A percentile compares a stretch with the other conserved stretches of the same genome.
Evolutionary conservation across 1,140 invertebrate species (phyloP).

Genomic region (Cydia amplana): DNA sequence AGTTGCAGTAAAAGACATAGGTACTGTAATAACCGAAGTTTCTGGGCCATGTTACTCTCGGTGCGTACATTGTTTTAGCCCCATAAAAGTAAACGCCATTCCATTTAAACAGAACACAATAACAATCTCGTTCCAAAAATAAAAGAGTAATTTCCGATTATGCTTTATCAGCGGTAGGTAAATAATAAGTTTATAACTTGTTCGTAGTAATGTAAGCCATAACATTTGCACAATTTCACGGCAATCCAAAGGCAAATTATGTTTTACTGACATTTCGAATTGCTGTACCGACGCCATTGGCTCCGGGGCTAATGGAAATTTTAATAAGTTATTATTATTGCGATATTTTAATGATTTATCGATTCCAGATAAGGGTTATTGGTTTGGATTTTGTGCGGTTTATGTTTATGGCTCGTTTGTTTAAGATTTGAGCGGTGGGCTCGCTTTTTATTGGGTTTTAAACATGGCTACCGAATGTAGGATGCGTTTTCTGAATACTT

Average conservation of each 20-base stretch:
- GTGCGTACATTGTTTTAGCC: conserved; percentile 7
- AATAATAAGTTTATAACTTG: conserved; percentile 38
- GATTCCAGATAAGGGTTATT: conserved; percentile 25
- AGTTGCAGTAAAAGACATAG: not conserved
- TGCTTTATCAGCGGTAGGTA: conserved; percentile 38
- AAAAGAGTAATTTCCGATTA: conserved; percentile 24
- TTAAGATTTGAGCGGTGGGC: not conserved
- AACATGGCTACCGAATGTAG: conserved; percentile 6
- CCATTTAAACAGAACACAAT: not conserved
- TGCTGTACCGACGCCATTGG: conserved; percentile 1
- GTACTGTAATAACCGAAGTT: not conserved
- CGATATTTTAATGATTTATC: conserved; percentile 28
- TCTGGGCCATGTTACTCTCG: not conserved
- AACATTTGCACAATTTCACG: conserved; percentile 40
- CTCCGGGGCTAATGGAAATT: conserved; percentile 31
- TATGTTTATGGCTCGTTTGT: conserved; percentile 9
- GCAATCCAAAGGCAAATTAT: conserved; percentile 30
- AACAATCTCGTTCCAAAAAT: conserved; percentile 18
- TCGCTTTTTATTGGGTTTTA: conserved; percentile 3
- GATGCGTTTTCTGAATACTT: not conserved
- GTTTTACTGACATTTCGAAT: conserved; percentile 27
- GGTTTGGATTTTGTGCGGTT: conserved; percentile 7
- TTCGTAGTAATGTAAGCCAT: conserved; percentile 32
- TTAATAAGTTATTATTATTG: conserved; percentile 33
- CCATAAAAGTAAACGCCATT: conserved; percentile 18